phyloP scores from a whole-genome alignment of 1,140 invertebrate genomes.

The Hycleus cichorii region DNA sequence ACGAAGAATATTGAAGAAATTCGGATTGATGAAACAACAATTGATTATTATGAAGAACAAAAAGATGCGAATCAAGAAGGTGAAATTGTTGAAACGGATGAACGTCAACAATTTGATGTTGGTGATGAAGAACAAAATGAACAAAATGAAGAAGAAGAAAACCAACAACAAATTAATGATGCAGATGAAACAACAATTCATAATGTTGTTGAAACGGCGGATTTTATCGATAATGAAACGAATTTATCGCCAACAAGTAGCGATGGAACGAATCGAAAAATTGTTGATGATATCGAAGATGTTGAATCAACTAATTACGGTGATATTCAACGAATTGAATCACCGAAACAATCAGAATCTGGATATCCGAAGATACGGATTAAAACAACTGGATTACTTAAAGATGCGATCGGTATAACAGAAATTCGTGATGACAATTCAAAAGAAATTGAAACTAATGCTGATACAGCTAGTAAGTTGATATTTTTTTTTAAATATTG shows the following conservation, averaged over 20 bases:
- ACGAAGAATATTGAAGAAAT: too few species aligned
- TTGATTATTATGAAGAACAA: too few species aligned
- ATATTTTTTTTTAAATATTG: too few species aligned
- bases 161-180: neutral
- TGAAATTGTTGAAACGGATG: slow-evolving; percentile 4
- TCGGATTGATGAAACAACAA: too few species aligned
- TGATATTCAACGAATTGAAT: slow-evolving; percentile 30
- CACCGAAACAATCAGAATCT: slow-evolving; percentile 28
- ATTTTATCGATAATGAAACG: neutral
- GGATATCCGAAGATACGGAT: slow-evolving; percentile 38
- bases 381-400: slow-evolving; percentile 35
- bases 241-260: neutral
- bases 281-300: neutral
- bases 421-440: slow-evolving; percentile 37
- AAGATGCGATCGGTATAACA: slow-evolving; percentile 34
- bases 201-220: slow-evolving; percentile 14
- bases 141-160: neutral
- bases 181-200: slow-evolving; percentile 22
- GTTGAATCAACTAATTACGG: slow-evolving; percentile 13
- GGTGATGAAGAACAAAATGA: slow-evolving; percentile 2
- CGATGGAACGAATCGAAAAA: slow-evolving; percentile 3
- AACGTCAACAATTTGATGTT: slow-evolving; percentile 5
- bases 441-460: slow-evolving; percentile 19
- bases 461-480: neutral
- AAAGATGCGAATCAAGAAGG: neutral